Base-by-base conservation (phyloP, 1,140 invertebrate genomes). In the Drosophila watanabei region DNA sequence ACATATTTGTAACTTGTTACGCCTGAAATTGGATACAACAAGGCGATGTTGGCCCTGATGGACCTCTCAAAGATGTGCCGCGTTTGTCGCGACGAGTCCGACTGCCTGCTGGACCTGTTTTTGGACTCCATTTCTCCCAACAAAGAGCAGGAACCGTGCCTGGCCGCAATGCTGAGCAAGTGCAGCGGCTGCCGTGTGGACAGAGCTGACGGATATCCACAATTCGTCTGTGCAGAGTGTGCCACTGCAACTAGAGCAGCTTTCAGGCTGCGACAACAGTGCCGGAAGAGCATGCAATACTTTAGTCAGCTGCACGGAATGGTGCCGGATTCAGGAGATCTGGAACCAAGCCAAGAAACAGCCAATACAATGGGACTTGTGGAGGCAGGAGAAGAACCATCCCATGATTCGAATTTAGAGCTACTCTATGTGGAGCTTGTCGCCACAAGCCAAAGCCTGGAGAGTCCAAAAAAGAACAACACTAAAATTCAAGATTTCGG, bases 101-200 rank as follows among this genome's bases (percentile, higher is more conserved):
- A 56, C 43, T 57, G 49, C 9, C 43, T 57, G 35, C 18, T 69
- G 10, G 51, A 72, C 18, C 9, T 72, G 9, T 72, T 49, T 16
- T 43, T 11, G 8, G 64, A 41, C 28, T 1, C 37, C 1, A 16
- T 6, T 6, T 56, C n/a, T 4, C 16, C 28, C 32, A n/a, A 11
- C 9, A 39, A 48, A 4, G 65, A 20, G 28, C 18, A 24, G 35
- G 51, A 58, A 30, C 54, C 46, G 4, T 18, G n/a, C 11, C 30
- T 73, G 54, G 70, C 70, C 2, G 24, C 14, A 9, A 73, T 73
- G 70, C 20, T 73, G 24, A 43, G 30, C 14, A 37, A 72, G 37
- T 73, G 70, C 70, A 51, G 35, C 20, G 46, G 32, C 11, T 51
- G 54, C n/a, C 18, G 4, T 5, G 45, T 73, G 14, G 5, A 2